Evolutionary conservation across 2,113 vertebrate species (phyloP), one percentile per base, ranked within the genome.

Genomic region (Zingel zingel): DNA sequence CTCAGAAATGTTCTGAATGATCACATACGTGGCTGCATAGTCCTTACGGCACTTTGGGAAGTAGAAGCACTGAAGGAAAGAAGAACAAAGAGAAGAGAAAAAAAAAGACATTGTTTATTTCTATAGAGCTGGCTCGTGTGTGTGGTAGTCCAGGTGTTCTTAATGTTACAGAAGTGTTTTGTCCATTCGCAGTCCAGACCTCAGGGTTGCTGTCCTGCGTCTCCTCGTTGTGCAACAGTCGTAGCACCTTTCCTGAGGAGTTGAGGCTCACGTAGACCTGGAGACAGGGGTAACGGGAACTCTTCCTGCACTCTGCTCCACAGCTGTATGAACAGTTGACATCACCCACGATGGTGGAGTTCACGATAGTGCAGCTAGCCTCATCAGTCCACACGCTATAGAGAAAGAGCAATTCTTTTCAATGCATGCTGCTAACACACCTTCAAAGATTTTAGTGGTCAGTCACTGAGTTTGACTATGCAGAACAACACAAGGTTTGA

Each of bases 321-420:
- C 98, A 99, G 94, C 94, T 97, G 94, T 97, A 98, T 0, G 96
- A 97, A 80, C 98, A 99, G 92, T 98, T 98, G 30, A 97, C 96
- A 10, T 97, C 96, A 89, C 96, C 95, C 25, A 96, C 94, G 81
- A 98, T 96, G 82, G 95, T 97, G 15, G 95, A 94, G 19, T 99
- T 99, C 74, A 99, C 90, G 27, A 99, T 89, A 0, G 95, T 96
- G 87, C 98, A 99, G 57, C 95, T 96, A 4, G 96, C 90, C 86
- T 98, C 96, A 70, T 96, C 96, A 0, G 97, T 98, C 97, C 97
- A 99, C 70, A 97, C 95, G 8, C 98, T 99, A 75, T 39, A 83
- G 43, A 85, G 5, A 64, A 23, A 72, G 14, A 81, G 51, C 3
- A 43, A 2, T 12, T 2, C 7, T 27, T 64, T 53, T 4, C 48